Evolutionary conservation across 2,797 vertebrate species (phyloP).

Genomic region (Geotria australis): DNA sequence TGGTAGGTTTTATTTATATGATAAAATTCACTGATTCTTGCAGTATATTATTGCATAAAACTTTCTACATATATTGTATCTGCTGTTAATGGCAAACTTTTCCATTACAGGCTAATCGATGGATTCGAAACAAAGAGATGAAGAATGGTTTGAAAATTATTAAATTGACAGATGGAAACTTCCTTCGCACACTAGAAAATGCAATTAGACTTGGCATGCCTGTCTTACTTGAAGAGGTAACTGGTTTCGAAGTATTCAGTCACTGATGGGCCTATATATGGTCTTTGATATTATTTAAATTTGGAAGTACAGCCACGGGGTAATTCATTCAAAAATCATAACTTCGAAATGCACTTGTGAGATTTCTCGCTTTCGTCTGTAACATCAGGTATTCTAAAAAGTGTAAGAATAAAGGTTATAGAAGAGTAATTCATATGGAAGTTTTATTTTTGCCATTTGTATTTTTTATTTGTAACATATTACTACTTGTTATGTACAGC

Average conservation of each 20-base stretch:
- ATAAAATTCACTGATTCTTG: too few relatives aligned
- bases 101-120: conserved; percentile 25
- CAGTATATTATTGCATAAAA: too few relatives aligned
- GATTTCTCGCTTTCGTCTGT: too few relatives aligned
- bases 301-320: too few relatives aligned
- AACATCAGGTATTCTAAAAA: too few relatives aligned
- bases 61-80: too few relatives aligned
- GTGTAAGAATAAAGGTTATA: neutral
- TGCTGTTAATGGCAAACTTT: neutral
- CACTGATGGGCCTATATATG: neutral
- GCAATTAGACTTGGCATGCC: conserved; percentile 31
- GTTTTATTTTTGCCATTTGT: neutral
- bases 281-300: neutral
- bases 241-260: neutral
- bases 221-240: conserved; percentile 33
- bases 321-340: too few relatives aligned
- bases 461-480: neutral
- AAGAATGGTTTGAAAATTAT: conserved; percentile 33
- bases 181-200: conserved; percentile 33
- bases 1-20: too few relatives aligned
- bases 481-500: conserved; percentile 11
- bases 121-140: conserved; percentile 36
- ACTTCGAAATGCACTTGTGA: too few relatives aligned
- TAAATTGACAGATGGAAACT: conserved; percentile 31
- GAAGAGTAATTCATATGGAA: neutral